phyloP scores from a whole-genome alignment of 2,797 vertebrate genomes.

The Enteromius fasciolatus region DNA sequence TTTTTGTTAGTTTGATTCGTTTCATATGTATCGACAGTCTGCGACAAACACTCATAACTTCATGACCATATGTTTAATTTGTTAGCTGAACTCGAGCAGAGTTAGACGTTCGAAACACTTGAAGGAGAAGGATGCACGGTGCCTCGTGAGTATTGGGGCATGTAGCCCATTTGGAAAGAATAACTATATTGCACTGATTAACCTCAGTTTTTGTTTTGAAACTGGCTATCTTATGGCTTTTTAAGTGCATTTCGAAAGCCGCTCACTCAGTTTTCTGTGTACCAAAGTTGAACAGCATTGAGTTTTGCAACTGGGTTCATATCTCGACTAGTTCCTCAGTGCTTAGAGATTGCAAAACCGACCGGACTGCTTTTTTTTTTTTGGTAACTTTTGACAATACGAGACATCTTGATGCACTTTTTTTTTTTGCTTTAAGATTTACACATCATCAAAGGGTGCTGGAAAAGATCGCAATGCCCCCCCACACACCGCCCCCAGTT shows the following conservation, averaged over 20 bases:
- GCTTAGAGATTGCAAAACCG: conserved; percentile 4
- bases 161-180: conserved; percentile 48
- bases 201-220: conserved; percentile 42
- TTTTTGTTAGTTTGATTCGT: not conserved
- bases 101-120: conserved; percentile 67
- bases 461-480: conserved; percentile 40
- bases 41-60: conserved; percentile 46
- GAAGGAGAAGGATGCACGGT: conserved; percentile 60
- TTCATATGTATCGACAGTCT: conserved; percentile 38
- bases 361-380: conserved; percentile 16
- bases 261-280: conserved; percentile 35
- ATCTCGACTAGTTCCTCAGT: conserved; percentile 8
- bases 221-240: conserved; percentile 62
- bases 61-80: conserved; percentile 48
- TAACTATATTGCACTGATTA: conserved; percentile 73
- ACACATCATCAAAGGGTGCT: conserved; percentile 55
- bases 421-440: conserved; percentile 62
- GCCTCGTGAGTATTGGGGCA: conserved; percentile 55
- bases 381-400: not conserved
- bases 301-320: conserved; percentile 36
- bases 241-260: conserved; percentile 47
- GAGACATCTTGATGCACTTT: conserved; percentile 18
- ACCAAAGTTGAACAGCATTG: conserved; percentile 45
- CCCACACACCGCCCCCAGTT: conserved; percentile 24
- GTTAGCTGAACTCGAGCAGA: conserved; percentile 62